A percentile compares a stretch with the other conserved stretches of the same genome.
Conservation (phyloP, 2,113 vertebrate genomes). For the Muntiacus reevesi region DNA sequence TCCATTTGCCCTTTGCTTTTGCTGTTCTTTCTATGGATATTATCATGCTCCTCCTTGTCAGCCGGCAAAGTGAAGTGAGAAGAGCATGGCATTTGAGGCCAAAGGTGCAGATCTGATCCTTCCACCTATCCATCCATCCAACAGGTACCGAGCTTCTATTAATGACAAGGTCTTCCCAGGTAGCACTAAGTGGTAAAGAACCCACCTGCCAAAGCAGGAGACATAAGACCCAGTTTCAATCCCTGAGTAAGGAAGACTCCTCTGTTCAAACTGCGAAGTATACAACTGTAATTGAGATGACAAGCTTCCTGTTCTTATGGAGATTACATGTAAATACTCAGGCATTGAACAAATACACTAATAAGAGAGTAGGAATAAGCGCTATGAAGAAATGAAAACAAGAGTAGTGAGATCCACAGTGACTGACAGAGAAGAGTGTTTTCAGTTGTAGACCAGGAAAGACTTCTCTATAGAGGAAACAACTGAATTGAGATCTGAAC, state of each 20-base stretch:
- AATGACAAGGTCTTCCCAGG: neutral
- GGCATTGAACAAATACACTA: neutral
- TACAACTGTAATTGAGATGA: neutral
- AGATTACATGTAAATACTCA: neutral
- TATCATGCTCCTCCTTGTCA: neutral
- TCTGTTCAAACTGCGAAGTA: neutral
- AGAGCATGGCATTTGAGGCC: neutral
- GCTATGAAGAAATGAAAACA: neutral
- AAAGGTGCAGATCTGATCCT: neutral
- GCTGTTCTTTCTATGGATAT: neutral
- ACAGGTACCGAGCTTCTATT: neutral
- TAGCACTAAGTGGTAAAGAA: neutral
- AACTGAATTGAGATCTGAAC: neutral
- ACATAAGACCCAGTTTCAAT: neutral
- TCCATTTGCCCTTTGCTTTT: neutral
- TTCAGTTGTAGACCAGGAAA: neutral
- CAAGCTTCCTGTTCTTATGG: neutral
- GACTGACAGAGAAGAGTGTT: neutral
- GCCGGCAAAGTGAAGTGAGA: neutral
- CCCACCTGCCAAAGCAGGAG: neutral
- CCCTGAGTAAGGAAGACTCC: neutral
- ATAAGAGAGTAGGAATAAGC: neutral
- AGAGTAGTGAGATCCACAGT: neutral
- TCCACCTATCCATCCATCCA: neutral
- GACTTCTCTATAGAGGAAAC: neutral